phyloP scores from a whole-genome alignment of 2,797 vertebrate species.

The Coregonus suidteri region DNA sequence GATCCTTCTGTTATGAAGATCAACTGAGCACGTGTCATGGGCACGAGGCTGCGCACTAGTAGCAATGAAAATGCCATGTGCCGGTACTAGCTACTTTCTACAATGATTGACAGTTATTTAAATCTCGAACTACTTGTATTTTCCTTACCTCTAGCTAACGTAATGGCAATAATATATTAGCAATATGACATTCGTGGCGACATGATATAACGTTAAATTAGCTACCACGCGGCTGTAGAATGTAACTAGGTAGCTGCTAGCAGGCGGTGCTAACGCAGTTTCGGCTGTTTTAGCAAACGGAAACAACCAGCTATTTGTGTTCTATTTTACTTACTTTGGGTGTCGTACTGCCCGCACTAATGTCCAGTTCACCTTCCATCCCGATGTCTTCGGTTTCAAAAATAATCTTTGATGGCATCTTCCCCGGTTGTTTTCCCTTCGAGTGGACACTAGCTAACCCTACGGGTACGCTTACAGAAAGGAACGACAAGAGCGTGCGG shows the following conservation, averaged over 20 bases:
- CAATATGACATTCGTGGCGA: background rate
- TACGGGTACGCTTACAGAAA: slow-evolving; percentile 63
- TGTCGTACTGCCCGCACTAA: slow-evolving; percentile 33
- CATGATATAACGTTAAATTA: background rate
- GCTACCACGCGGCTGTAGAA: background rate
- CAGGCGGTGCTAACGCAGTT: background rate
- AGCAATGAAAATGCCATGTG: background rate
- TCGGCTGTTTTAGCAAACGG: background rate
- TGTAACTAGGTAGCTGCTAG: no score
- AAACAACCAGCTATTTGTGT: background rate
- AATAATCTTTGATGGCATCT: slow-evolving; percentile 70
- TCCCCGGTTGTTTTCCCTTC: slow-evolving; percentile 56
- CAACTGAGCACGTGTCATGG: background rate
- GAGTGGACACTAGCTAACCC: slow-evolving; percentile 39
- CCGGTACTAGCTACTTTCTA: background rate
- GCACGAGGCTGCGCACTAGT: background rate
- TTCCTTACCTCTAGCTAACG: background rate
- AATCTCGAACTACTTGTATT: background rate
- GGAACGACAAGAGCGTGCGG: slow-evolving; percentile 38
- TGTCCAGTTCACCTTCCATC: slow-evolving; percentile 56
- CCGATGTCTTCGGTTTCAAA: slow-evolving; percentile 51
- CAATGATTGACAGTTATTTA: background rate
- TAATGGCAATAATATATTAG: background rate
- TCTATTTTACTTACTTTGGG: slow-evolving; percentile 55
- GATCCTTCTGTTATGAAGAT: background rate